Percentiles rank a stretch among this genome's conserved stretches.
These are phyloP conservation scores for Meleagris gallopavo DNA, from an alignment of 2,113 vertebrate genomes.

Conservation along the genomic window DNA sequence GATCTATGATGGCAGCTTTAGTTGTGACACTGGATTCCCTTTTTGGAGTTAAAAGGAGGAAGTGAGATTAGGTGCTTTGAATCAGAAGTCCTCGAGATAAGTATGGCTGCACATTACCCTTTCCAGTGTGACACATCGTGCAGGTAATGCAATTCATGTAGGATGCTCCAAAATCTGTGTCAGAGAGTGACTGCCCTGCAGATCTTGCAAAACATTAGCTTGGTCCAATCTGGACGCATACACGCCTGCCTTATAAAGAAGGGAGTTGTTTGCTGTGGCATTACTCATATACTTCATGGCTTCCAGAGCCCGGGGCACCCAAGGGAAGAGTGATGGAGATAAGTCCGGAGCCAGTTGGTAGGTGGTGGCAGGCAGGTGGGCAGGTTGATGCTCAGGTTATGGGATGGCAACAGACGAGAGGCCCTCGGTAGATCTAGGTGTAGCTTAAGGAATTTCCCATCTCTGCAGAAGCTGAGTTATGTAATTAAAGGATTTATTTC, in stretches of 20 bases:
- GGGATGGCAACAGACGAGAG: background rate
- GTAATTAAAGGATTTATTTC: background rate
- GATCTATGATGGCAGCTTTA: background rate
- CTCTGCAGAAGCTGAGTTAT: background rate
- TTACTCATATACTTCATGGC: constrained; percentile 43
- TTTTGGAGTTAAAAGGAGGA: background rate
- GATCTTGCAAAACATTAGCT: constrained; percentile 43
- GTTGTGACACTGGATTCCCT: background rate
- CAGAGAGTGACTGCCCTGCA: constrained; percentile 23
- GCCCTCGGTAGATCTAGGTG: background rate
- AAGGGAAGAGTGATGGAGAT: background rate
- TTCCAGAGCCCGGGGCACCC: background rate
- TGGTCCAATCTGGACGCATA: background rate
- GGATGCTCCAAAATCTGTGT: background rate
- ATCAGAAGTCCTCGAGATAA: background rate
- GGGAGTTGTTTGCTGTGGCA: constrained; percentile 31
- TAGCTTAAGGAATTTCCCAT: background rate
- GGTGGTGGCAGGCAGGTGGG: background rate
- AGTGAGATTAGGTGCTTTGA: background rate
- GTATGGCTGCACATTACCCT: background rate
- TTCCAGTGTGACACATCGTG: background rate
- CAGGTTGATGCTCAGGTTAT: background rate
- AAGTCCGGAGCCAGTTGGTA: background rate
- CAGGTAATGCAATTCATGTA: rapidly evolving
- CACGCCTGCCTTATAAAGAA: constrained; percentile 27